Evolutionary conservation across 2,113 vertebrate genomes (phyloP).

Genomic region (Todiramphus saurophagus): DNA sequence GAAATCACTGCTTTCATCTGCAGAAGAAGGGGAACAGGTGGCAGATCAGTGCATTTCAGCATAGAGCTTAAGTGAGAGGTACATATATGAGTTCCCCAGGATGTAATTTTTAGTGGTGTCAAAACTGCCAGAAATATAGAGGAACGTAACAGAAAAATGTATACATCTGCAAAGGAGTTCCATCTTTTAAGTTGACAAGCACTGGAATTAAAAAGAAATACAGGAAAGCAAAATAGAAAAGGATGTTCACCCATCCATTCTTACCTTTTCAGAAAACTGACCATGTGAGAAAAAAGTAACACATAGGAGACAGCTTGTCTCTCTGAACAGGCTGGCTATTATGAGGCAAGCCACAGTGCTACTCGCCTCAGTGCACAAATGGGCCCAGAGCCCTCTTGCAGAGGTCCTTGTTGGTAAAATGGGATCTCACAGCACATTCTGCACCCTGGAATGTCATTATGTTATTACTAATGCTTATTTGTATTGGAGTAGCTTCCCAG

Average conservation of each 20-base stretch:
- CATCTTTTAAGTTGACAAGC: not conserved
- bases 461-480: not conserved
- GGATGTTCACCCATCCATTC: not conserved
- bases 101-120: not conserved
- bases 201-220: not conserved
- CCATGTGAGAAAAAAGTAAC: not conserved
- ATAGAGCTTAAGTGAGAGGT: not conserved
- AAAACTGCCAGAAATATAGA: not conserved
- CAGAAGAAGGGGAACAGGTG: not conserved
- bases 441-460: not conserved
- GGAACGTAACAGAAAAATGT: not conserved
- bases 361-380: not conserved
- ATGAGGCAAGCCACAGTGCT: not conserved
- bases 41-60: not conserved
- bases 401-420: not conserved
- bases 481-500: not conserved
- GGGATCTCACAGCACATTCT: not conserved
- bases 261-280: slow-evolving; percentile 17
- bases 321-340: not conserved
- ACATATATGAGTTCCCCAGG: not conserved
- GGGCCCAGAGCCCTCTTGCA: not conserved
- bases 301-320: not conserved
- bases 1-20: not conserved
- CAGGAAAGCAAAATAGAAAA: not conserved
- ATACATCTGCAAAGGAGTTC: not conserved